Conservation (phyloP, 2,888 invertebrate genomes). For the Ophion costatus region DNA sequence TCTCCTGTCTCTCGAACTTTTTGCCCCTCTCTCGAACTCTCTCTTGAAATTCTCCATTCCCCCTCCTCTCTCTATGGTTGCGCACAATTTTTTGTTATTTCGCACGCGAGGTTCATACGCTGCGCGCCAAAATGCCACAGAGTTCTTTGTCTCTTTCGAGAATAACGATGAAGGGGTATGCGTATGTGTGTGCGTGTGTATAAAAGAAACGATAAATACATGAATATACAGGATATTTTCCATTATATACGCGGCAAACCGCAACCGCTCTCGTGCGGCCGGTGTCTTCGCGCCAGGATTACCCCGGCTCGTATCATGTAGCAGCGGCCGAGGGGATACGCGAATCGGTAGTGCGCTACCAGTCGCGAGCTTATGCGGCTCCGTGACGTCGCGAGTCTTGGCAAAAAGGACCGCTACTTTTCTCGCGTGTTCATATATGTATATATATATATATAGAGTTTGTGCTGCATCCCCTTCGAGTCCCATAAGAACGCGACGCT, state of each 20-base stretch:
- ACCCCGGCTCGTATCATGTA: not conserved
- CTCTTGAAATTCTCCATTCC: not conserved
- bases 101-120: not conserved
- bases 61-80: not conserved
- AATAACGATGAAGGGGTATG: not conserved
- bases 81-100: not conserved
- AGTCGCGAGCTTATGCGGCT: slow-evolving; percentile 18
- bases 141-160: not conserved
- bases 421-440: not conserved
- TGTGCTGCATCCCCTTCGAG: not conserved
- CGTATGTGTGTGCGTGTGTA: not conserved
- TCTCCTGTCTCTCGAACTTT: not conserved
- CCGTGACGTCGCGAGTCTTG: slow-evolving; percentile 44
- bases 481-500: slow-evolving; percentile 53
- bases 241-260: slow-evolving; percentile 78
- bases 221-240: slow-evolving; percentile 70
- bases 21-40: not conserved
- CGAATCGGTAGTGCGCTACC: slow-evolving; percentile 10
- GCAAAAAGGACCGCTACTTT: slow-evolving; percentile 33
- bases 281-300: slow-evolving; percentile 54
- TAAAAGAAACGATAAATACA: slow-evolving; percentile 32
- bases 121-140: too few species aligned
- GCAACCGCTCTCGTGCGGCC: slow-evolving; percentile 72
- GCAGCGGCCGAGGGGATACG: not conserved
- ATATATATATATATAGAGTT: too few species aligned